A percentile compares a stretch with the other conserved stretches of the same genome.
These are phyloP conservation scores for Phrynosoma blainvillii DNA, from an alignment of 2,113 vertebrate species.

Conservation along the genomic window DNA sequence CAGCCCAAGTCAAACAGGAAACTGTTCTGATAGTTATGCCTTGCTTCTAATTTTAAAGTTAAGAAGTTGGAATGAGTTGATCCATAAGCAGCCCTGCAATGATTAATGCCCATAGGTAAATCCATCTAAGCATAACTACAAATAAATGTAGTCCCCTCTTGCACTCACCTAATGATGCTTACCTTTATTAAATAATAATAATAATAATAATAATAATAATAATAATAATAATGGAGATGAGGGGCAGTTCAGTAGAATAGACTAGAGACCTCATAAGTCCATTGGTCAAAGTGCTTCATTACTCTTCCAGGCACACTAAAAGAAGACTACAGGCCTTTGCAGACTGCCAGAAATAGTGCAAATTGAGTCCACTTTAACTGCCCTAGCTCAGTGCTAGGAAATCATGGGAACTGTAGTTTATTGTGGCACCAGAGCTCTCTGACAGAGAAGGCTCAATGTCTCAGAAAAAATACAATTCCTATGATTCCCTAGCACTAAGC, in stretches of 20 bases:
- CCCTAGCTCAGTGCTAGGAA: no score
- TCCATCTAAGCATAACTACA: not conserved
- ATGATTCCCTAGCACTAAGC: no score
- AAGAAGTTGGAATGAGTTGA: not conserved
- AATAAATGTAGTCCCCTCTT: not conserved
- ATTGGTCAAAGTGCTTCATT: not conserved
- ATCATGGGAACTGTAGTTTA: no score
- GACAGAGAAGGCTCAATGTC: no score
- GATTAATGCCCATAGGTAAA: not conserved
- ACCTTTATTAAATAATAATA: no score
- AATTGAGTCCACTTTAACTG: no score
- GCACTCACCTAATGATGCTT: not conserved
- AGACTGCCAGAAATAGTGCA: no score
- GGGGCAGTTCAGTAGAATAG: not conserved
- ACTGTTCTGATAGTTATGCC: not conserved
- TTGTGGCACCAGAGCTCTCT: no score
- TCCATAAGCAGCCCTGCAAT: not conserved
- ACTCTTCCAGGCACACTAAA: not conserved
- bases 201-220: no score
- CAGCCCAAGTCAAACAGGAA: conserved; percentile 16
- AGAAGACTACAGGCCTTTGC: not conserved
- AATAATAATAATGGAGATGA: no score
- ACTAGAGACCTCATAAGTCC: not conserved
- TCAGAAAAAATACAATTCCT: no score
- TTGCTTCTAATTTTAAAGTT: not conserved